A percentile compares a stretch with the other conserved stretches of the same genome.
Conservation (phyloP, 2,888 invertebrate species). For the Aphodius granarius region DNA sequence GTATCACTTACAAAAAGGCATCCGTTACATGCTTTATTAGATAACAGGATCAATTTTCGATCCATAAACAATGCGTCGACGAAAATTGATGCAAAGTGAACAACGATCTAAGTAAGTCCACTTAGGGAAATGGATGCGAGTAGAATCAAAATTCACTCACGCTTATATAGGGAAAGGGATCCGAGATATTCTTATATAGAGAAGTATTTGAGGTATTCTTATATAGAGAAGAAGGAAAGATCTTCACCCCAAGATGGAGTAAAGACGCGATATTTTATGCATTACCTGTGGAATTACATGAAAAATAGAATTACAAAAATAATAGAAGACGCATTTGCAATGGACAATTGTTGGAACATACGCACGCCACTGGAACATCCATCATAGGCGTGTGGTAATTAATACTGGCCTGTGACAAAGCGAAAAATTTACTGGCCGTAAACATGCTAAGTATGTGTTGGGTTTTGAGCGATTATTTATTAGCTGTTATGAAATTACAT, state of each 20-base stretch:
- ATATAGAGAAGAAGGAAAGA: background rate
- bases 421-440: conserved; percentile 7
- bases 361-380: conserved; percentile 11
- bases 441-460: conserved; percentile 9
- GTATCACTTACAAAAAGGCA: background rate
- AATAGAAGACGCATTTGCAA: conserved; percentile 6
- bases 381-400: conserved; percentile 5
- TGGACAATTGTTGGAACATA: conserved; percentile 7
- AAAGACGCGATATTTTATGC: background rate
- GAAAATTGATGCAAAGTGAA: conserved; percentile 14
- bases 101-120: background rate
- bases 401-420: conserved; percentile 7
- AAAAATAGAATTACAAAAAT: conserved; percentile 5
- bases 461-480: conserved; percentile 6
- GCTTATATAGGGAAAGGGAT: too few species aligned
- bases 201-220: too few species aligned
- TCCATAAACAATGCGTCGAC: conserved; percentile 13
- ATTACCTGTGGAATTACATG: background rate
- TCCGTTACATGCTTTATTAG: background rate
- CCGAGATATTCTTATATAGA: too few species aligned
- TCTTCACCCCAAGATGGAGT: background rate
- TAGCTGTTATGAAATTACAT: background rate
- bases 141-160: background rate
- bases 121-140: background rate
- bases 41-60: conserved; percentile 14